Percentiles rank a stretch among this genome's conserved stretches.
These are phyloP conservation scores for Allobates femoralis DNA, from an alignment of 2,797 vertebrate genomes.

Conservation along the genomic window DNA sequence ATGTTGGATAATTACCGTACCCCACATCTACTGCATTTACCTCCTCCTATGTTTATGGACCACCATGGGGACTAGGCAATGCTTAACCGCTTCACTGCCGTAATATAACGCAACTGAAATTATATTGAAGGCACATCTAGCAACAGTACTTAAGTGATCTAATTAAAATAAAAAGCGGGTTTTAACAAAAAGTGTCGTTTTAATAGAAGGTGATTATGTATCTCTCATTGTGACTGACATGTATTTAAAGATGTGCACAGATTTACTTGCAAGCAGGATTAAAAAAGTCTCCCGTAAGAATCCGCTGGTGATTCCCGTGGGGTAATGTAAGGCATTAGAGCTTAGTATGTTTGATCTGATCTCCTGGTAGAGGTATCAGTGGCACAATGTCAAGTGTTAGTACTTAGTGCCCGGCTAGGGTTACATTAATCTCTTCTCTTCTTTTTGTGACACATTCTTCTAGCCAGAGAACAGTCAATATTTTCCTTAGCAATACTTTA, in stretches of 20 bases:
- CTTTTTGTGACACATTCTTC: slow-evolving; percentile 37
- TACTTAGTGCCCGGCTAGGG: slow-evolving; percentile 43
- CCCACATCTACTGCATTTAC: slow-evolving; percentile 35
- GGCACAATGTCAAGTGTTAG: slow-evolving; percentile 46
- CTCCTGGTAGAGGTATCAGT: slow-evolving; percentile 61
- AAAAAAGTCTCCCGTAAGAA: neutral
- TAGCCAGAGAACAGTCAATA: slow-evolving; percentile 54
- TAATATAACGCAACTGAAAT: neutral
- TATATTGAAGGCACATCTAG: neutral
- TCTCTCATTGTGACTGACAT: slow-evolving; percentile 43
- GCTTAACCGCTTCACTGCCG: neutral
- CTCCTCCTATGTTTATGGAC: neutral
- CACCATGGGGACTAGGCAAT: slow-evolving; percentile 11
- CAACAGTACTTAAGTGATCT: neutral
- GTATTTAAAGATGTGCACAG: slow-evolving; percentile 16
- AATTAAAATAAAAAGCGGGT: neutral
- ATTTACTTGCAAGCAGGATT: slow-evolving; percentile 54
- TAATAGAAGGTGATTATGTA: slow-evolving; percentile 23
- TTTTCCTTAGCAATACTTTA: slow-evolving; percentile 59
- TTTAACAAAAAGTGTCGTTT: neutral
- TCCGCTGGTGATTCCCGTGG: slow-evolving; percentile 25
- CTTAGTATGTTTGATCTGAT: slow-evolving; percentile 57
- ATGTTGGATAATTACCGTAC: slow-evolving; percentile 45
- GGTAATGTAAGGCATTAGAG: slow-evolving; percentile 59
- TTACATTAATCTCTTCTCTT: slow-evolving; percentile 61